These are phyloP conservation scores for Setipinna tenuifilis DNA, from an alignment of 2,797 vertebrate genomes.

Conservation along the genomic window DNA sequence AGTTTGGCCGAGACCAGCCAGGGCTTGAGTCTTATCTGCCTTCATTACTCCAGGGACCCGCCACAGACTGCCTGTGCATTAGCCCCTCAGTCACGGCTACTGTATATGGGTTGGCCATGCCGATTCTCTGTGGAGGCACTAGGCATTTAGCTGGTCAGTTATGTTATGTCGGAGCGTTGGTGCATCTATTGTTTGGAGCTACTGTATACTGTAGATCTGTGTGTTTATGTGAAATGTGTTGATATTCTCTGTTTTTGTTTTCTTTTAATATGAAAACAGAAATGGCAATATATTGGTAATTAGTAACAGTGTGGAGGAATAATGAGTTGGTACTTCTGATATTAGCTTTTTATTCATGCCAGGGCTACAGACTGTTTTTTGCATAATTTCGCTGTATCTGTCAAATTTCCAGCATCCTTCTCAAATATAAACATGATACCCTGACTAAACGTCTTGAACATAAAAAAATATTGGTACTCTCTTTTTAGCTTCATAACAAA, in stretches of 20 bases:
- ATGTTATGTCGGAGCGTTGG: neutral
- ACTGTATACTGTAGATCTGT: neutral
- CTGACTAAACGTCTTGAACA: no score
- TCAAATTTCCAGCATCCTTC: no score
- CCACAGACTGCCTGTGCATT: conserved; percentile 60
- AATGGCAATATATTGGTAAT: no score
- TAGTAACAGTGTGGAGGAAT: no score
- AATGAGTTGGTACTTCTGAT: no score
- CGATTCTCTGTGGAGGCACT: conserved; percentile 41
- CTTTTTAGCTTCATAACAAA: neutral
- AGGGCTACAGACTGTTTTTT: no score
- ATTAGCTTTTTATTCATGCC: no score
- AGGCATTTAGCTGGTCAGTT: conserved; percentile 30
- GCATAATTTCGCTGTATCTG: no score
- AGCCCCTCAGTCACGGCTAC: conserved; percentile 74
- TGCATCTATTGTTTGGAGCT: neutral
- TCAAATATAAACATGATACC: no score
- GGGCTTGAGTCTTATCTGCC: conserved; percentile 69
- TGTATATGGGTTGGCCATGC: conserved; percentile 67
- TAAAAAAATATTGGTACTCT: no score
- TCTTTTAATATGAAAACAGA: no score
- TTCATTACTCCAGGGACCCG: conserved; percentile 69
- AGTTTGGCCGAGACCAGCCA: conserved; percentile 43
- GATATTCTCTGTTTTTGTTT: no score
- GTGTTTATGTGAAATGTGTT: neutral